Conservation (phyloP, 2,888 invertebrate genomes). For the Oasisia sp. region DNA sequence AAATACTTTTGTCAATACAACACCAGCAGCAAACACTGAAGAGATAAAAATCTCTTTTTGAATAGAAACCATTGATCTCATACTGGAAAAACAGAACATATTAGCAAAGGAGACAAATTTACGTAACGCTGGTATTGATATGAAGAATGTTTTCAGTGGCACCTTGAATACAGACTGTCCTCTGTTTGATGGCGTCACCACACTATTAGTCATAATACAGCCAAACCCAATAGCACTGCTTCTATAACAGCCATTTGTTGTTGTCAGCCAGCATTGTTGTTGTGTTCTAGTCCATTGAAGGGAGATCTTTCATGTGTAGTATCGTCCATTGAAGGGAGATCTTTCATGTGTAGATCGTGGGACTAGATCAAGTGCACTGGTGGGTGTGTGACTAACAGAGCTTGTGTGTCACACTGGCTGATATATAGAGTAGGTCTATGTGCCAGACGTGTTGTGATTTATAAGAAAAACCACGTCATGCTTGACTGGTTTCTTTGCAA, state of each 20-base stretch:
- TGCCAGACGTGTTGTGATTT: background rate
- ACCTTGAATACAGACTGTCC: too few relatives aligned
- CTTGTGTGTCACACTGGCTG: background rate
- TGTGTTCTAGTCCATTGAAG: background rate
- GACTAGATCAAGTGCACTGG: background rate
- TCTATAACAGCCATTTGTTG: background rate
- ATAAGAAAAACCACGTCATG: background rate
- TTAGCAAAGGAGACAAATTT: too few relatives aligned
- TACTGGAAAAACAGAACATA: too few relatives aligned
- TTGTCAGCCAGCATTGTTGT: background rate
- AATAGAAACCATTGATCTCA: too few relatives aligned
- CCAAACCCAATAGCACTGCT: background rate
- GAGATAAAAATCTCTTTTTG: too few relatives aligned
- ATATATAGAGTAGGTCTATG: background rate
- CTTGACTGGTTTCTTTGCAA: background rate
- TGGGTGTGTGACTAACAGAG: background rate
- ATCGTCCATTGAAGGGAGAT: background rate
- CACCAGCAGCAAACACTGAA: too few relatives aligned
- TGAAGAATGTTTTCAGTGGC: too few relatives aligned
- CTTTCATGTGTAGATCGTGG: background rate
- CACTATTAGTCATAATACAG: background rate
- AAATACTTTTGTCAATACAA: too few relatives aligned
- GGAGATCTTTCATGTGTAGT: background rate
- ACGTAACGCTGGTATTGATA: too few relatives aligned
- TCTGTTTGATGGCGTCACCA: too few relatives aligned